A percentile compares a stretch with the other conserved stretches of the same genome.
phyloP scores from a whole-genome alignment of 2,888 invertebrate genomes.

The Heteromyza rotundicornis region DNA sequence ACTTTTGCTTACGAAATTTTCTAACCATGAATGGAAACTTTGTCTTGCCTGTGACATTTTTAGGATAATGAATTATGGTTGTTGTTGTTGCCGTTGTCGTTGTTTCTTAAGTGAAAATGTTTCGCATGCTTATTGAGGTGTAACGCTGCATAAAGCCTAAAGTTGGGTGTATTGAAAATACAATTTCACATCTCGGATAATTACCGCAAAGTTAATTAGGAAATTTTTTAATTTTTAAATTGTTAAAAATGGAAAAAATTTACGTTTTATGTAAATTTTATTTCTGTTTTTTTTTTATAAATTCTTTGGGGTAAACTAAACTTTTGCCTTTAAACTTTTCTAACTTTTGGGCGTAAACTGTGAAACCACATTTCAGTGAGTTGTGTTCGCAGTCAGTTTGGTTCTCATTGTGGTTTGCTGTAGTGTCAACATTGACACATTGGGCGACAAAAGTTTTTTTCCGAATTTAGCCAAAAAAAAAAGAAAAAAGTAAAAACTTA shows the following conservation, averaged over 20 bases:
- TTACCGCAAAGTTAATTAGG: too few relatives aligned
- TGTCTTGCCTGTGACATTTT: slow-evolving; percentile 14
- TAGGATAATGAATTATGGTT: slow-evolving; percentile 23
- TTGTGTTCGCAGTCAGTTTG: slow-evolving; percentile 34
- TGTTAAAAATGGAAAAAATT: too few relatives aligned
- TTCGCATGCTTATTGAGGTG: slow-evolving; percentile 2
- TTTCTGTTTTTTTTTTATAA: slow-evolving; percentile 1
- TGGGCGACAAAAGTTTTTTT: slow-evolving; percentile 32
- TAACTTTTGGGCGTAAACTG: background rate
- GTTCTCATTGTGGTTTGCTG: slow-evolving; percentile 48
- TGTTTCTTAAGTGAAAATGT: slow-evolving; percentile 5
- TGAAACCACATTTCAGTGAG: background rate
- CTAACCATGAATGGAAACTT: slow-evolving; percentile 11
- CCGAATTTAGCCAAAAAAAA: slow-evolving; percentile 7
- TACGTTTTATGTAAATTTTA: too few relatives aligned
- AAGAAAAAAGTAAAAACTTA: too few relatives aligned
- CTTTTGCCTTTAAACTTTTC: background rate
- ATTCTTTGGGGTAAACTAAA: background rate
- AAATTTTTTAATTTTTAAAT: too few relatives aligned
- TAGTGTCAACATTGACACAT: slow-evolving; percentile 52
- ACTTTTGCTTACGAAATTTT: background rate
- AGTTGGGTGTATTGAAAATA: too few relatives aligned
- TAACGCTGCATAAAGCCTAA: background rate
- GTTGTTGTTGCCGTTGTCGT: background rate
- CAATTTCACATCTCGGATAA: background rate